Evolutionary conservation across 2,113 vertebrate genomes (phyloP).

Genomic region (Redunca redunca): DNA sequence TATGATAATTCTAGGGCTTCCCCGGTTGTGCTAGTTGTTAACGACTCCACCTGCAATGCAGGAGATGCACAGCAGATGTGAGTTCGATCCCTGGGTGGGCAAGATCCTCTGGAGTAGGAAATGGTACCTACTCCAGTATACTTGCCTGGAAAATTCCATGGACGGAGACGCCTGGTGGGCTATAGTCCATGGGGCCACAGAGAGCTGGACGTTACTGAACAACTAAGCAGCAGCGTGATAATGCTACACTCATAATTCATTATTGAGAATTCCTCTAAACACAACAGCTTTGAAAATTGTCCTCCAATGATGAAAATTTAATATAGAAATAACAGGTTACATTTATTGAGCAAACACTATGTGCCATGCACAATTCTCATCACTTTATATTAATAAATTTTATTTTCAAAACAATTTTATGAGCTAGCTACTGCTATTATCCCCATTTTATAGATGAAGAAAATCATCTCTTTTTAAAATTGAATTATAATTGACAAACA

Average conservation of each 20-base stretch:
- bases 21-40: background rate
- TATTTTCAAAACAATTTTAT: background rate
- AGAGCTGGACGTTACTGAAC: background rate
- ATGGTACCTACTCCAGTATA: background rate
- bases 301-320: background rate
- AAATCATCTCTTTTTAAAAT: background rate
- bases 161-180: background rate
- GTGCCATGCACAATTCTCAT: background rate
- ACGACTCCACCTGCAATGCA: background rate
- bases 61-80: background rate
- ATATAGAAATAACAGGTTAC: background rate
- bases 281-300: background rate
- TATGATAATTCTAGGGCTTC: background rate
- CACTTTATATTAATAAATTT: background rate
- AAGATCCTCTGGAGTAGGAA: background rate
- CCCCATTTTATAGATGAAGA: background rate
- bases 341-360: background rate
- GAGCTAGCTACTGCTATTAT: background rate
- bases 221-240: background rate
- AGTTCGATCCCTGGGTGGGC: accelerated
- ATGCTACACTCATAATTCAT: background rate
- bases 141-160: background rate
- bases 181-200: background rate
- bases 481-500: background rate
- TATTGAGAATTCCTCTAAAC: background rate